Percentiles rank a stretch among this genome's conserved stretches.
These are phyloP conservation scores for Doris montereyensis DNA, from an alignment of 2,888 invertebrate species.

Conservation along the genomic window DNA sequence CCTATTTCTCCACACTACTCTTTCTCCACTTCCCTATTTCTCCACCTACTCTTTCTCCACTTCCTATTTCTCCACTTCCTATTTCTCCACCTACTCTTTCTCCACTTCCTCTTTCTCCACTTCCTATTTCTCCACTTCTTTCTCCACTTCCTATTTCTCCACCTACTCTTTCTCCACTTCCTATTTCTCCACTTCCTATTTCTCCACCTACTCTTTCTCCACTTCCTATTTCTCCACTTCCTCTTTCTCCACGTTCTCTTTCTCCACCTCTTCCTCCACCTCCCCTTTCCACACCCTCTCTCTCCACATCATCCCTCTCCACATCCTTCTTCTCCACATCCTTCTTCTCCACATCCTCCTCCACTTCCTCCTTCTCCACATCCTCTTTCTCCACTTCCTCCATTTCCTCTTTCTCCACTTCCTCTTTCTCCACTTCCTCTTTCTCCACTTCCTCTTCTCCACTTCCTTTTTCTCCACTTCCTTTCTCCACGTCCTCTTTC, in stretches of 20 bases:
- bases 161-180: background rate
- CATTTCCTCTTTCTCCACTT: no score
- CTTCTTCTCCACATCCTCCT: no score
- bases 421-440: no score
- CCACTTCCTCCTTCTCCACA: no score
- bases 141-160: background rate
- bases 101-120: background rate
- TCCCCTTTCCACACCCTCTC: no score
- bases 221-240: background rate
- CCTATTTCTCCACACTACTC: background rate
- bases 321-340: no score
- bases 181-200: background rate
- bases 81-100: background rate
- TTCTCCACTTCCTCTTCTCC: no score
- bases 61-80: background rate
- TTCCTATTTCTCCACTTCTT: background rate
- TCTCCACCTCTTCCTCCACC: no score
- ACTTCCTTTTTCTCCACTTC: no score
- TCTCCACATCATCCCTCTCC: no score
- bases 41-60: background rate
- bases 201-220: background rate
- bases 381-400: no score
- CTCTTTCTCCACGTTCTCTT: background rate
- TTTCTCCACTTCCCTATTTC: conserved; percentile 9
- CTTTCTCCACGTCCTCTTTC: no score